Evolutionary conservation across 2,888 invertebrate species (phyloP), one percentile per base, ranked within the genome.

Genomic region (Eremobia ochroleuca): DNA sequence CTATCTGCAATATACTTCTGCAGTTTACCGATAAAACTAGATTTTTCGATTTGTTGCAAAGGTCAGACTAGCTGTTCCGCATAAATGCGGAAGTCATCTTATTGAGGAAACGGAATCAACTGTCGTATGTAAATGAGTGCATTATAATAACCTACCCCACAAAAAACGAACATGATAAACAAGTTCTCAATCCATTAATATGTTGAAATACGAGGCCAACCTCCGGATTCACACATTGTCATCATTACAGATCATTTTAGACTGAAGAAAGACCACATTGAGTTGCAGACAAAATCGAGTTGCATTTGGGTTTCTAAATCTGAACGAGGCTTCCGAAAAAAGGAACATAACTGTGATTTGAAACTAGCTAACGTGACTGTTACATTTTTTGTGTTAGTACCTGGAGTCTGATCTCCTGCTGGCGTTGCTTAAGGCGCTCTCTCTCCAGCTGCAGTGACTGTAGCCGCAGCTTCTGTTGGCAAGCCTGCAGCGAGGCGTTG

Each of bases 341-440:
- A 18, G 1, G 43, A 9, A 9, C 9, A 2, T 55, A 34, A 3
- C 34, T 37, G n/a, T n/a, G 15, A 15, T n/a, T 52, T 46, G n/a
- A 46, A 43, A 31, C 9, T 9, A 43, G 11, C n/a, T 37, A 52
- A 52, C 25, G 40, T 25, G 8, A 43, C 34, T 25, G 9, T 34
- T n/a, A 49, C 31, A 59, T 58, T 0, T 5, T 58, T 43, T 55
- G 43, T 15, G 40, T 65, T 28, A n/a, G 52, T 95, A 98, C 98
- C 98, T 99, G 99, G 93, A 98, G 97, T 94, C 98, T 97, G 90
- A 99, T 98, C 97, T 99, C 99, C 96, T 98, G 98, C 94, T 99
- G 99, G 89, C 99, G 97, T 91, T 98, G 98, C 95, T 98, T 98
- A 89, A 99, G 97, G 90, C 98, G 97, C 94, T 99, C 99, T 83